Percentiles rank a stretch among this genome's conserved stretches.
These are phyloP conservation scores for Sebastes hubbsi DNA, from an alignment of 2,797 vertebrate genomes.

Conservation along the genomic window DNA sequence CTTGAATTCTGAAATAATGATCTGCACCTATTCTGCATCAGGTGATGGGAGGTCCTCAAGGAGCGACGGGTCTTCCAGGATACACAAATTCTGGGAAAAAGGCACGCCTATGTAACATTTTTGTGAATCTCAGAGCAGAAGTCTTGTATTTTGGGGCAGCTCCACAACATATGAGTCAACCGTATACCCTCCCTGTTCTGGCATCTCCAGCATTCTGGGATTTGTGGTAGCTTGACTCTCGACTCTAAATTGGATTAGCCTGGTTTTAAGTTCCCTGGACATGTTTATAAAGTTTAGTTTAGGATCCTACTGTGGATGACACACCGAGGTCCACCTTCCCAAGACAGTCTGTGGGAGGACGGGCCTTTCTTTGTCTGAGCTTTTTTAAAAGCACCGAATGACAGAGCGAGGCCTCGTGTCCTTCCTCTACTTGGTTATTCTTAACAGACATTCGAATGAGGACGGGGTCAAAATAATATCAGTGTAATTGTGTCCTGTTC, in stretches of 20 bases:
- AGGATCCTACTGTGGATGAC: background rate
- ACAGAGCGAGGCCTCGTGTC: background rate
- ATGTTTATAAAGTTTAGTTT: background rate
- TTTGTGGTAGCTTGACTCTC: background rate
- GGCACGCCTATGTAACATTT: background rate
- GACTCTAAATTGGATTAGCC: background rate
- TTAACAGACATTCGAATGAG: background rate
- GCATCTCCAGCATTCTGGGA: background rate
- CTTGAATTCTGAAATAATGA: too few relatives aligned
- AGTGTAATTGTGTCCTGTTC: background rate
- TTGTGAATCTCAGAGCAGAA: background rate
- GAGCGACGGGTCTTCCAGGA: too few relatives aligned
- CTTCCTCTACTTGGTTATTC: background rate
- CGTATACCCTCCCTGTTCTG: background rate
- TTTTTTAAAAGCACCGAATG: background rate
- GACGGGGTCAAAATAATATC: background rate
- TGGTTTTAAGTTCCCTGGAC: background rate
- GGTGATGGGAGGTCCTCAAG: too few relatives aligned
- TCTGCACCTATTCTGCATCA: too few relatives aligned
- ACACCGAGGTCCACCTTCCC: too few relatives aligned
- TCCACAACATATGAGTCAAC: background rate
- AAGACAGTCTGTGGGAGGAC: background rate
- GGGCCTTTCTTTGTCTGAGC: background rate
- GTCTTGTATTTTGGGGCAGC: background rate
- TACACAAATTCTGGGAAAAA: background rate